phyloP scores from a whole-genome alignment of 2,113 vertebrate species.

The Atlantisia rogersi region DNA sequence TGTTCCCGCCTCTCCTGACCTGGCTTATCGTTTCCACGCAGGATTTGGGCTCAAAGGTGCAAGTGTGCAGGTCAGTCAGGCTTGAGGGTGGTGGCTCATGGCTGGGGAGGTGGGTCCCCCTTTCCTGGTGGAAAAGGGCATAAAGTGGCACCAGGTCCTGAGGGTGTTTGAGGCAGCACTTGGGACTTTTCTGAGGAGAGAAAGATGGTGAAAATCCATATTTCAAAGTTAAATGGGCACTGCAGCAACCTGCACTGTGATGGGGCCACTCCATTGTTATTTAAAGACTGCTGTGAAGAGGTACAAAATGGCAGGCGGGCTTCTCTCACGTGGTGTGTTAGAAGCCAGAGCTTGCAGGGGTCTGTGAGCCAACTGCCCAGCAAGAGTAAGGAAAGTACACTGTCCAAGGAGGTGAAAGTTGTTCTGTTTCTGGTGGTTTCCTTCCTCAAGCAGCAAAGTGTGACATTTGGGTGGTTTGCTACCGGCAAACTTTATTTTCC shows the following conservation, averaged over 20 bases:
- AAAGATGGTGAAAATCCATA: background rate
- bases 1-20: background rate
- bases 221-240: background rate
- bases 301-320: background rate
- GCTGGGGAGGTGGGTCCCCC: rapidly evolving
- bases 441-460: background rate
- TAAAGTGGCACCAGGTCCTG: background rate
- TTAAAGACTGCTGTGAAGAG: background rate
- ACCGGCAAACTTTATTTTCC: background rate
- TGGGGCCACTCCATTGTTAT: rapidly evolving
- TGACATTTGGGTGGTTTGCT: background rate
- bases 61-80: background rate
- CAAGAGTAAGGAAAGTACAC: rapidly evolving
- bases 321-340: rapidly evolving
- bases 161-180: rapidly evolving
- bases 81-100: rapidly evolving
- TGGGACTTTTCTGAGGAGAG: background rate
- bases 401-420: rapidly evolving
- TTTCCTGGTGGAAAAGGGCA: background rate
- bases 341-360: background rate
- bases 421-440: background rate
- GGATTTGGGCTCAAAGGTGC: background rate
- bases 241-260: rapidly evolving
- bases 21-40: rapidly evolving
- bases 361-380: background rate